Base-by-base conservation (phyloP, 2,113 vertebrate genomes). In the Nerophis lumbriciformis region DNA sequence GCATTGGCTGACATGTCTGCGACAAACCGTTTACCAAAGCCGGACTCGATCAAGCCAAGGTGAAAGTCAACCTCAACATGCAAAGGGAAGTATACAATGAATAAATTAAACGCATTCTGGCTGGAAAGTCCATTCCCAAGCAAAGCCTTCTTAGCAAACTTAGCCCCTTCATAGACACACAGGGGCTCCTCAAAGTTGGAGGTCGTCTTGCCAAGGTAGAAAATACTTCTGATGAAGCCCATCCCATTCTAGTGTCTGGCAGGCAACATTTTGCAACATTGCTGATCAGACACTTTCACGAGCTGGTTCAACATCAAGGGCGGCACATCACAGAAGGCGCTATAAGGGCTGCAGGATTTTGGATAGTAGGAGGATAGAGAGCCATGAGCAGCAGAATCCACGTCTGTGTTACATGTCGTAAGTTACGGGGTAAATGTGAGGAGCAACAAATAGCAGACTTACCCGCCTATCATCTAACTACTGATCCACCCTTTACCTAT, bases 361-460 rank as follows among this genome's bases (percentile, higher is more conserved):
- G 69, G 58, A 61, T 62, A 15, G 37, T 53, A 1, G 37, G 9
- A n/a, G 37, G 37, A 10, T 71, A 80, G 37, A 28, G 51, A 53
- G 38, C 38, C 4, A 54, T 79, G 13, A 69, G 47, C 45, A 15
- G 15, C n/a, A 48, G 57, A 2, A 61, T 68, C 9, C 19, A 10
- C 37, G 54, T n/a, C 53, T 67, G n/a, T 64, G 64, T 59, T 28
- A 68, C 1, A 1, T 52, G 52, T 14, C 5, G 13, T 6, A 68
- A 59, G 14, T 47, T 78, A 2, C 10, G 53, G 48, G 57, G 72
- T 1, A 71, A 14, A 42, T 10, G 50, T 3, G 44, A 64, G 11
- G 28, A 47, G 2, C 62, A 73, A 12, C 66, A 50, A 48, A 77
- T 77, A 69, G 52, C 70, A 21, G 63, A 72, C 28, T 16, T 66